Evolutionary conservation across 2,888 invertebrate species (phyloP), one percentile per base, ranked within the genome.

Genomic region (Nineta flava): DNA sequence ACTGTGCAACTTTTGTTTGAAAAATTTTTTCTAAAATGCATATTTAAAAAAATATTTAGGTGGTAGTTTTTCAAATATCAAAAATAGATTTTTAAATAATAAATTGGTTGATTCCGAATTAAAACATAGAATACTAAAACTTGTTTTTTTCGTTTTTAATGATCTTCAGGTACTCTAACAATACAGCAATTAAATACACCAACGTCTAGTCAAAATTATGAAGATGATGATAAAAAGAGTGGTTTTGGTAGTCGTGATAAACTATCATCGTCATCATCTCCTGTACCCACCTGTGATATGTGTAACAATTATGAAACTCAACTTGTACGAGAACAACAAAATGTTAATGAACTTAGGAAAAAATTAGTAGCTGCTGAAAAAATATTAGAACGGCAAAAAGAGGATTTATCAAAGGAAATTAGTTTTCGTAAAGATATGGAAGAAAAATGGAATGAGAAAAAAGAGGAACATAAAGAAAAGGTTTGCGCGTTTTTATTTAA

Each of bases 281-380:
- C 53, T 10, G 50, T 55, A 4, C 55, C 67, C 4, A 26, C 26
- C 26, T 95, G 95, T 67, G 87, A 83, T 66, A 88, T 90, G 83
- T 96, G 95, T 65, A 75, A 75, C 53, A 84, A 87, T 70, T 87
- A 88, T 65, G 83, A 94, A 72, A 73, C 81, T 53, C 82, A 88
- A 68, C 69, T 93, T 57, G 87, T 90, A 53, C 73, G 78, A 53
- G 78, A 87, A 56, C 90, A 94, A 53, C 73, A 76, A 54, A 69
- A 70, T 48, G 70, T 71, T 12, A 67, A 69, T 0, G 71, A 73
- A 1, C 59, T 77, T 41, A 71, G 69, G 54, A 62, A 65, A 1
- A 64, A 65, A 56, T 60, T 73, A 12, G 56, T 60, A 26, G 64
- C 68, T 2, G 66, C 72, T 12, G 73, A 77, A 55, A 75, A 75